Evolutionary conservation across 2,888 invertebrate species (phyloP).

Genomic region (Caenorhabditis imperialis): DNA sequence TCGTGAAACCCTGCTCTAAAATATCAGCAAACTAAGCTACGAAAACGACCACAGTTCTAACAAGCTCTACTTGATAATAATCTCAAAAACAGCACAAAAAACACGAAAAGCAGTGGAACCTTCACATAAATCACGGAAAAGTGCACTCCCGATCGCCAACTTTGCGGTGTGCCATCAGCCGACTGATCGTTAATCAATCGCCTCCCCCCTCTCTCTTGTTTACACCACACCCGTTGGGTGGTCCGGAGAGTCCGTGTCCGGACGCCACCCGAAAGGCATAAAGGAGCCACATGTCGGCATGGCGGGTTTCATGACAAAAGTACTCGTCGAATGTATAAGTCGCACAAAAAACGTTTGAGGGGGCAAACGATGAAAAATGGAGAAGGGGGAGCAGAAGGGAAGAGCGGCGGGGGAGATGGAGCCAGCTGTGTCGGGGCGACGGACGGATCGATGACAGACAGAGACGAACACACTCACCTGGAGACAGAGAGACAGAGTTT

Average conservation of each 20-base stretch:
- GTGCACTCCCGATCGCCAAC: constrained; percentile 4
- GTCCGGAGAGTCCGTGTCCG: too few relatives aligned
- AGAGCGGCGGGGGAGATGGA: background rate
- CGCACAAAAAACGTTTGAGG: background rate
- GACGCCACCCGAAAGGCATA: too few relatives aligned
- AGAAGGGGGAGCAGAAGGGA: background rate
- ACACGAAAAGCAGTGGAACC: too few relatives aligned
- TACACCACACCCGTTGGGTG: constrained; percentile 22
- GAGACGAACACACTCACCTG: constrained; percentile 1
- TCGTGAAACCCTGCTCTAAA: too few relatives aligned
- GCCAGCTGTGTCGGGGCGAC: constrained; percentile 28
- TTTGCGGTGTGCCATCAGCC: constrained; percentile 5
- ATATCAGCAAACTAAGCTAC: too few relatives aligned
- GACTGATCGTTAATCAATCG: constrained; percentile 51
- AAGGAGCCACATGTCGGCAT: too few relatives aligned
- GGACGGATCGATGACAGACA: constrained; percentile 26
- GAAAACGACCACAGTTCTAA: too few relatives aligned
- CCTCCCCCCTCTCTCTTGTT: background rate
- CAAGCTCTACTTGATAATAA: too few relatives aligned
- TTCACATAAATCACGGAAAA: too few relatives aligned
- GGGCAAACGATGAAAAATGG: background rate
- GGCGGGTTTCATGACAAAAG: too few relatives aligned
- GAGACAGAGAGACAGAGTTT: too few relatives aligned
- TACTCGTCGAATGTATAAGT: too few relatives aligned
- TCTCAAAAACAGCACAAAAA: background rate